Evolutionary conservation across 1,140 invertebrate species (phyloP), one percentile per base, ranked within the genome.

Genomic region (Olivierus martensii): DNA sequence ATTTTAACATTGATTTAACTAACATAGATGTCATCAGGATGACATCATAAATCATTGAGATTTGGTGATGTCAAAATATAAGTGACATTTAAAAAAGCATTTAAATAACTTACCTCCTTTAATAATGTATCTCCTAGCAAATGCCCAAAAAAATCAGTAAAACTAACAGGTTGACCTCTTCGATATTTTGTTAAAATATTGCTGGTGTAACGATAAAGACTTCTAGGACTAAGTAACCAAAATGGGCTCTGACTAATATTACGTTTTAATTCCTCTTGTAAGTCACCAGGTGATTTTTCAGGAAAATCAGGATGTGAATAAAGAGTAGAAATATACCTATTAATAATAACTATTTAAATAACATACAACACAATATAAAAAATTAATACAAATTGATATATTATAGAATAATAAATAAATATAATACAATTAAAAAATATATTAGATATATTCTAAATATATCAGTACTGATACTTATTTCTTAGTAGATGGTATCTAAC

Each of bases 71-170:
- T n/a, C n/a, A n/a, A n/a, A n/a, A n/a, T n/a, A n/a, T 43, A 44
- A 38, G 38, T 21, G 11, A 51, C n/a, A 50, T 12, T 39, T 36
- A 2, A 10, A n/a, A 46, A 22, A 46, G 28, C 12, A 28, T 46
- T 46, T 21, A 46, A 15, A 9, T 3, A 12, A 58, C 66, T 63
- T 67, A 72, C 72, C 45, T 63, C 65, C 61, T 65, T 67, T 0
- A 74, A 51, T 10, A 74, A 58, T 9, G 69, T 71, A 58, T 73
- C 71, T 42, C 71, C 71, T 14, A 74, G 64, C 44, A 73, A 61
- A 54, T 71, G 66, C 12, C 72, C 72, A 60, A 73, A 74, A 47
- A 73, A 70, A 58, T 74, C 72, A 1, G 72, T 74, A 55, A 73
- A 73, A 52, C 68, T 70, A 34, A 74, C 65, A 22, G 71, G 72